Base-by-base conservation (phyloP, 2,113 vertebrate species). In the Lanius ludovicianus region DNA sequence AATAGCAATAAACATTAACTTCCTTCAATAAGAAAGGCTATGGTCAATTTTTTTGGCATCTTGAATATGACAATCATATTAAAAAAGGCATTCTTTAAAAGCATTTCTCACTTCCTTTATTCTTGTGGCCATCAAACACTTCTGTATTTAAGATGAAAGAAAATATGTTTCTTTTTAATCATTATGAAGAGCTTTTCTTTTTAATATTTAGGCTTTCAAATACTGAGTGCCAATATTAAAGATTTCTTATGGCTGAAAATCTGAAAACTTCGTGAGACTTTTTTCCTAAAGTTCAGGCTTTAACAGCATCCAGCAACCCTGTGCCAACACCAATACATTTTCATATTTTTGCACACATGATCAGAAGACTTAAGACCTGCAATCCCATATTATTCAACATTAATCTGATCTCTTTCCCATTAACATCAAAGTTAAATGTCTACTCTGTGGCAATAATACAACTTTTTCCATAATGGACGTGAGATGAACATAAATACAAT, bases 131-230 rank as follows among this genome's bases (percentile, higher is more conserved):
- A 89, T 91, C 74, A 82, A 93, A 46, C 7, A n/a, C 39, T 88
- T 96, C 82, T 59, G 63, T 77, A 19, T 83, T 76, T 90, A 55
- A 78, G 75, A 96, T 65, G 35, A 91, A 93, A 94, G 63, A 73
- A 95, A 89, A 35, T 63, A 49, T 47, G 15, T 46, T 86, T 80
- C 67, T 80, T 10, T 78, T 93, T 90, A 89, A 84, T 49, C 46
- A 75, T 55, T 42, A 23, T 24, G 41, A 86, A 94, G 68, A 91
- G 7, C 15, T 91, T 73, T 87, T 30, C 28, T 75, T 87, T 56
- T 80, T 79, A 73, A 56, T 84, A n/a, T 77, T 85, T 75, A 53
- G n/a, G 11, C 10, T 95, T 94, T 91, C 49, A 76, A 35, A 71
- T 78, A 71, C 10, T 28, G 31, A 79, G 11, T 41, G 17, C 15